Base-by-base conservation (phyloP, 2,113 vertebrate species). In the Phrynosoma blainvillii region DNA sequence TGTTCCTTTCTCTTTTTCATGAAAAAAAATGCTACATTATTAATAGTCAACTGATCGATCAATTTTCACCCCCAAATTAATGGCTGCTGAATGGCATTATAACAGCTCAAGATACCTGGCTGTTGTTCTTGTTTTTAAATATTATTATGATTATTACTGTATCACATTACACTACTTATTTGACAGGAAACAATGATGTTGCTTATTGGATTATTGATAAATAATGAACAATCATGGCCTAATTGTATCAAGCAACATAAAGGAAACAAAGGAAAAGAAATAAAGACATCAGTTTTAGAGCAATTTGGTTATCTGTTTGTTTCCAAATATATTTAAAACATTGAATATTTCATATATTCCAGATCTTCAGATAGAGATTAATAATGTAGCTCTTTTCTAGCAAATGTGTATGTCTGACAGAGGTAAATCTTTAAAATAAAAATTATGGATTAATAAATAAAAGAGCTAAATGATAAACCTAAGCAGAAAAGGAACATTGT, bases 261-360 rank as follows among this genome's bases (percentile, higher is more conserved):
- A 91, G 32, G 40, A 92, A 91, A 66, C 88, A 86, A 89, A 87
- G 86, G 25, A 92, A 71, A 12, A 36, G 86, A 94, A 93, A 78
- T 52, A 88, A 87, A 91, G 93, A 89, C 84, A 93, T 84, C 36
- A 82, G 89, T 79, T 32, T 87, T 85, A 91, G 56, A 87, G 79
- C 42, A 84, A 82, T 89, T 11, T 85, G 89, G 6, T 83, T 87
- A 84, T 91, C 59, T 47, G 62, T 79, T 82, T 92, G 84, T 91
- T 94, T 89, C 68, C 79, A 78, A 78, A 23, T 47, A 56, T 70
- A 23, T 47, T 47, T 91, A 56, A 89, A 84, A 92, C 87, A 0
- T 83, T 10, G 12, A 79, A 65, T 59, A 82, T 18, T 52, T 42
- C 32, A 8, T 88, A 84, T 12, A 73, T 70, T 52, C 88, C 75